These are phyloP conservation scores for Pseudoips prasinana DNA, from an alignment of 2,888 invertebrate species.

Conservation along the genomic window DNA sequence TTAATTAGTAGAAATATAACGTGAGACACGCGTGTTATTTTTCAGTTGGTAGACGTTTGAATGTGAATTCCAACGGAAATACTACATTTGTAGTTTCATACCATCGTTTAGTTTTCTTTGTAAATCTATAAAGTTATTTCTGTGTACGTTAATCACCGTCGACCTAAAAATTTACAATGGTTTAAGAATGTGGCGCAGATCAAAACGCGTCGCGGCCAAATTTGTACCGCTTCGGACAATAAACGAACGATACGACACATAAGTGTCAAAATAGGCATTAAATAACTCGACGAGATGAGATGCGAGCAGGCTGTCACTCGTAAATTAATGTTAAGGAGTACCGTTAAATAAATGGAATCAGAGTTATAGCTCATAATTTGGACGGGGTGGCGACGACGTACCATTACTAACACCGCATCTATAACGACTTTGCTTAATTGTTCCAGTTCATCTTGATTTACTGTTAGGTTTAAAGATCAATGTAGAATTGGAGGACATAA, in stretches of 20 bases:
- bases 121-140: conserved; percentile 49
- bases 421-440: conserved; percentile 47
- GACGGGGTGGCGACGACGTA: conserved; percentile 54
- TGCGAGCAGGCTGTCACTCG: conserved; percentile 68
- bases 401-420: conserved; percentile 59
- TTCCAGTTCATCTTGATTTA: conserved; percentile 41
- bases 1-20: conserved; percentile 5
- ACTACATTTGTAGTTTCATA: conserved; percentile 16
- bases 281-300: conserved; percentile 69
- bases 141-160: conserved; percentile 41
- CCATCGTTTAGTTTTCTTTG: conserved; percentile 12
- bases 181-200: conserved; percentile 51
- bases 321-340: conserved; percentile 75
- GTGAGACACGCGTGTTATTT: no score
- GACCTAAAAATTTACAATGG: conserved; percentile 49
- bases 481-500: no score
- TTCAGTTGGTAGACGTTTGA: no score
- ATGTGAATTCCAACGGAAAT: conserved; percentile 17
- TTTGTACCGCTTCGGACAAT: conserved; percentile 60
- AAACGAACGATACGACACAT: conserved; percentile 61
- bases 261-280: conserved; percentile 76
- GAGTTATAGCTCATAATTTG: conserved; percentile 75
- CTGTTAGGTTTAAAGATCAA: conserved; percentile 11
- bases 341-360: conserved; percentile 73
- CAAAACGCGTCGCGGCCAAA: conserved; percentile 59